Base-by-base conservation (phyloP, 2,888 invertebrate genomes). In the Acanthosoma haemorrhoidale region DNA sequence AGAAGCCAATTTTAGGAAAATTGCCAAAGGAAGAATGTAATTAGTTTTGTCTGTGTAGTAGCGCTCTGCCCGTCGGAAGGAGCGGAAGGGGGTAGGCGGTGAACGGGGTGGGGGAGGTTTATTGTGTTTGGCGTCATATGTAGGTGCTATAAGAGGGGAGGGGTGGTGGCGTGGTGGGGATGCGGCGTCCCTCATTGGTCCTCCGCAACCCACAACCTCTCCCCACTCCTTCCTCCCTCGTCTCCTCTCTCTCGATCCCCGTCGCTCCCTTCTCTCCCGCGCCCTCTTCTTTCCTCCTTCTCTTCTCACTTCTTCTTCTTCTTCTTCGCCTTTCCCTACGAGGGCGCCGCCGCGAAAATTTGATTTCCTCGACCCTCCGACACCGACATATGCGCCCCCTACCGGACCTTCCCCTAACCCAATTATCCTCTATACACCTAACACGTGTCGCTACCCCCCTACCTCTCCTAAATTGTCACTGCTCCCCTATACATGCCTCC, bases 181-280 rank as follows among this genome's bases (percentile, higher is more conserved):
- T 75, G 74, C 73, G 74, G 75, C 73, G 72, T 73, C 72, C 75
- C 75, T 74, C 75, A 75, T 75, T 76, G 76, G 76, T 75, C 73
- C 74, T 73, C 76, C 75, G 74, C 75, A 76, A 76, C 73, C 74
- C 73, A 72, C 69, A 71, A 72, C 75, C 74, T 70, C 75, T 70
- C 74, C 71, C 73, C 72, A 71, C 73, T 71, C 71, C 70, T 69
- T 68, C 57, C 70, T 68, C 69, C 60, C 43, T 60, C 67, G 18
- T 58, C 57, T 38, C 21, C 39, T 32, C 32, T 4, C 5, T 9
- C 5, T 6, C 4, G 32, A 32, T 32, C 32, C 32, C 9, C 32
- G 32, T 9, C 32, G 9, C 5, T 32, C 32, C 32, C 32, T 6
- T 9, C 32, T 32, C 9, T 32, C 32, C 25, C 67, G 4, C 59